These are phyloP conservation scores for Ophonus ardosiacus DNA, from an alignment of 2,888 invertebrate species.

Conservation along the genomic window DNA sequence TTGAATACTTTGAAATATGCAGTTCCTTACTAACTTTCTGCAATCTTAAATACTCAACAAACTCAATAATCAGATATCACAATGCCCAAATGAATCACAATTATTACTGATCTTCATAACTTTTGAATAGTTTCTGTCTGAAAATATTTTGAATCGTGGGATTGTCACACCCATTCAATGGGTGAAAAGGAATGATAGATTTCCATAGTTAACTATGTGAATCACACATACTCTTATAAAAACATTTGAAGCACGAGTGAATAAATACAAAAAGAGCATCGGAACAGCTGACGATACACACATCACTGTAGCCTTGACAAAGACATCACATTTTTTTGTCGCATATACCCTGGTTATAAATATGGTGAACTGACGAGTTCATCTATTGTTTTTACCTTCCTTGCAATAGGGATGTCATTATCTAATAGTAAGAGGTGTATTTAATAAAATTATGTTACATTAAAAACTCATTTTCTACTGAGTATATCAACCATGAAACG, in stretches of 20 bases:
- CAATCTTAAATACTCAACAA: neutral
- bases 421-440: too few relatives aligned
- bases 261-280: constrained; percentile 41
- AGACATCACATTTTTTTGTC: neutral
- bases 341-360: neutral
- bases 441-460: too few relatives aligned
- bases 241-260: constrained; percentile 34
- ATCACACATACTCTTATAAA: constrained; percentile 8
- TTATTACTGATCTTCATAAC: neutral
- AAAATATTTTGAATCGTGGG: neutral
- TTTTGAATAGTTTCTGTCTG: neutral
- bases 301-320: constrained; percentile 10
- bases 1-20: constrained; percentile 28
- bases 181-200: neutral
- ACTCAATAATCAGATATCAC: neutral
- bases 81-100: too few relatives aligned
- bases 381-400: too few relatives aligned
- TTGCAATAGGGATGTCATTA: too few relatives aligned
- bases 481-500: too few relatives aligned
- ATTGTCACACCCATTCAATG: neutral
- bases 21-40: neutral
- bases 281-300: constrained; percentile 27
- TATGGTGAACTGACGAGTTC: too few relatives aligned
- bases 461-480: too few relatives aligned
- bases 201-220: neutral